Percentiles rank a stretch among this genome's conserved stretches.
These are phyloP conservation scores for Hydrozoanthus tunicans DNA, from an alignment of 64 coral and sea anemone genomes.

Conservation along the genomic window DNA sequence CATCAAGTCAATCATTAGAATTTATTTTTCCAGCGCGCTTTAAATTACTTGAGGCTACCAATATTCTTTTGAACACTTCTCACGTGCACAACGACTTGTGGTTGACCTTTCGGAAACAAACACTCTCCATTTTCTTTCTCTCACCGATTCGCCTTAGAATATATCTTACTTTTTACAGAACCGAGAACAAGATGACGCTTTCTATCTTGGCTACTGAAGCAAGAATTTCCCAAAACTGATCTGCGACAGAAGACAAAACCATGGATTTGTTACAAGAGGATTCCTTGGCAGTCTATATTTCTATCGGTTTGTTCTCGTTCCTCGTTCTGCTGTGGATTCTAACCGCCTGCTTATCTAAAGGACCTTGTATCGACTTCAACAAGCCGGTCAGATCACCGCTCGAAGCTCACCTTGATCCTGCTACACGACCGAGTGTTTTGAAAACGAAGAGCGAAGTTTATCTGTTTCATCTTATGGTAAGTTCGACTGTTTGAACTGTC, in stretches of 20 bases:
- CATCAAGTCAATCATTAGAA: background rate
- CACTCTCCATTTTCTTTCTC: background rate
- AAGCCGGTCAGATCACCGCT: conserved; percentile 27
- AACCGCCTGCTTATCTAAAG: conserved; percentile 47
- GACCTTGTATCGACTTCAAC: conserved; percentile 54
- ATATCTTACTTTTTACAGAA: background rate
- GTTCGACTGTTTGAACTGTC: background rate
- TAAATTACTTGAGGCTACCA: conserved; percentile 30
- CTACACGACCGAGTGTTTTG: conserved; percentile 4
- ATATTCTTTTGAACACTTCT: background rate
- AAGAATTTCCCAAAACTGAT: no score
- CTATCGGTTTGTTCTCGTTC: conserved; percentile 14
- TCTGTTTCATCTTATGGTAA: conserved; percentile 36
- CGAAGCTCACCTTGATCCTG: conserved; percentile 51
- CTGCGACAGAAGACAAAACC: background rate
- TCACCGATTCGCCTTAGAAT: background rate
- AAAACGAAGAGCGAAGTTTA: conserved; percentile 48
- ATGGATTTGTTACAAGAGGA: conserved; percentile 49
- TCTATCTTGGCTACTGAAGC: background rate
- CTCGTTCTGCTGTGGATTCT: conserved; percentile 40
- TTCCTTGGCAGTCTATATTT: conserved; percentile 32
- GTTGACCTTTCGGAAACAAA: conserved; percentile 25
- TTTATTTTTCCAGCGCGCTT: background rate
- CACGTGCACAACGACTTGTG: background rate
- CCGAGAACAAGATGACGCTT: background rate